Conservation (phyloP, 2,888 invertebrate species). For the Ceramica pisi region DNA sequence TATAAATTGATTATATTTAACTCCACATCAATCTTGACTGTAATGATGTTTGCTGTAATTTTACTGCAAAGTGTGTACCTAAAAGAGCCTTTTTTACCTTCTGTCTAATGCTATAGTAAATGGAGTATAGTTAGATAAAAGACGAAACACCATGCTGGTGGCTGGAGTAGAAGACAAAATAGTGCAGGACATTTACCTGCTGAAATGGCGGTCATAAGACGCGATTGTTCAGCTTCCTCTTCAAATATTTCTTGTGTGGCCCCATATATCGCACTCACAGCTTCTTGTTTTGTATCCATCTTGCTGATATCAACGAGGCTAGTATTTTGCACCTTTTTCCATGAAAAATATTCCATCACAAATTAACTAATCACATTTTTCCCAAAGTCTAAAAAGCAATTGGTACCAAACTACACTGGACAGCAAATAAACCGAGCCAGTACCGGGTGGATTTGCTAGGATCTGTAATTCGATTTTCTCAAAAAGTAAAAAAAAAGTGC, state of each 20-base stretch:
- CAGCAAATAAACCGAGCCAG: too few relatives aligned
- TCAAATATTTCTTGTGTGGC: slow-evolving; percentile 69
- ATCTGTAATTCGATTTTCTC: too few relatives aligned
- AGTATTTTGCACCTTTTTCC: neutral
- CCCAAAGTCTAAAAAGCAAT: too few relatives aligned
- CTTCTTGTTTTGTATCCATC: slow-evolving; percentile 21
- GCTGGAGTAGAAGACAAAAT: slow-evolving; percentile 1
- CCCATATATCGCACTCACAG: slow-evolving; percentile 71
- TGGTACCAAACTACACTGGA: too few relatives aligned
- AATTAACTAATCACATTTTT: neutral
- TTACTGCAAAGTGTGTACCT: too few relatives aligned
- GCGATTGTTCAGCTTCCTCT: slow-evolving; percentile 86
- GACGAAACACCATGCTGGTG: neutral
- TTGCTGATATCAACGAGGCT: fast-evolving
- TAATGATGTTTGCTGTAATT: too few relatives aligned
- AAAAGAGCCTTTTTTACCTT: too few relatives aligned
- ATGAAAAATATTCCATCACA: neutral
- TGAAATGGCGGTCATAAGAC: slow-evolving; percentile 87
- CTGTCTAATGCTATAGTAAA: too few relatives aligned
- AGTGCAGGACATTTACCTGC: slow-evolving; percentile 72
- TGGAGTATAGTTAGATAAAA: neutral
- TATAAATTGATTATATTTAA: too few relatives aligned
- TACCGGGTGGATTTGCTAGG: too few relatives aligned
- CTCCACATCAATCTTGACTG: too few relatives aligned
- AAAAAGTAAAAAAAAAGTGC: too few relatives aligned